Evolutionary conservation across 37 sponge, comb jelly and placozoan genomes (phyloP).

Genomic region (Dysidea cf. avara): DNA sequence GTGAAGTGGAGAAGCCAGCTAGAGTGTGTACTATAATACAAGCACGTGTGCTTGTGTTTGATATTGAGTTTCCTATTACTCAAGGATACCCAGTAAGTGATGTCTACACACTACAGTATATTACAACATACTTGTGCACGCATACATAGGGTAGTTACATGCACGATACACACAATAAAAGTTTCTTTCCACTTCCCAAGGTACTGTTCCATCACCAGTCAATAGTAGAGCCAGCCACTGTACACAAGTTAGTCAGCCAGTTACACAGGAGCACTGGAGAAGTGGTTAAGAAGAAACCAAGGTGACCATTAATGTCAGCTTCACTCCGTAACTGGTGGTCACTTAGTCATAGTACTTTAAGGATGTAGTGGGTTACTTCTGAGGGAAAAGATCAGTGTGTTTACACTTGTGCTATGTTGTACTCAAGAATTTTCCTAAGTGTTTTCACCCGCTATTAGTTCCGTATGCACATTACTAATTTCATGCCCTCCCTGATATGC

Average conservation of each 20-base stretch:
- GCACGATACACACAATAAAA: background rate
- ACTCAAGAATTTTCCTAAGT: too few relatives aligned
- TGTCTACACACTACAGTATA: conserved; percentile 8
- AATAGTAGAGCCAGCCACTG: conserved; percentile 83
- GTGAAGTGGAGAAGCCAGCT: conserved; percentile 56
- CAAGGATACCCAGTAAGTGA: conserved; percentile 87
- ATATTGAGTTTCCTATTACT: conserved; percentile 90
- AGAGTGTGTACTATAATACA: conserved; percentile 57
- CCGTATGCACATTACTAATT: too few relatives aligned
- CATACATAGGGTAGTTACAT: too few relatives aligned
- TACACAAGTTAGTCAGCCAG: conserved; percentile 71
- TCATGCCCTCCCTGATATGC: too few relatives aligned
- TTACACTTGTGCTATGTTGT: too few relatives aligned
- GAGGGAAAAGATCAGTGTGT: too few relatives aligned
- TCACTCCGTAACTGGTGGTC: too few relatives aligned
- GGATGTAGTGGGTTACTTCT: too few relatives aligned
- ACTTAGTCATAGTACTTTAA: too few relatives aligned
- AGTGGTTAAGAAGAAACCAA: conserved; percentile 75
- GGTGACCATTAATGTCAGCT: too few relatives aligned
- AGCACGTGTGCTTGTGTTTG: conserved; percentile 84
- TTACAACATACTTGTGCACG: background rate
- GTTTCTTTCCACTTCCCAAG: conserved; percentile 24
- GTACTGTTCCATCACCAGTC: conserved; percentile 82
- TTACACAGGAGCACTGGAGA: conserved; percentile 86
- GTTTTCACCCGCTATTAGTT: too few relatives aligned